Percentiles rank a stretch among this genome's conserved stretches.
These are phyloP conservation scores for Cyanocitta stelleri DNA, from an alignment of 2,113 vertebrate genomes.

Conservation along the genomic window DNA sequence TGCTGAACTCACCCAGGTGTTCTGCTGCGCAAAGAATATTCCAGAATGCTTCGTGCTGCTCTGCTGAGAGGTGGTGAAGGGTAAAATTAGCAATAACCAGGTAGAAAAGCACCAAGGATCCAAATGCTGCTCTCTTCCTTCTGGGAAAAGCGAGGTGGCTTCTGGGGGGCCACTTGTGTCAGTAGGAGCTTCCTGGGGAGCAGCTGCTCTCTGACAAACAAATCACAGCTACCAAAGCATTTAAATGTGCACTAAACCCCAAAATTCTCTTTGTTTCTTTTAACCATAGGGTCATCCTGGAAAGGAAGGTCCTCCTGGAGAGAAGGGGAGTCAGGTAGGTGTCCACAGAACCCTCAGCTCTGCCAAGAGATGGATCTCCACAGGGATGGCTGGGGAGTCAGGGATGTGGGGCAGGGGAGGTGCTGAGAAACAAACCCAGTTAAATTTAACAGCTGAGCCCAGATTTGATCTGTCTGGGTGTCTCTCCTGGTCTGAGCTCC, in stretches of 20 bases:
- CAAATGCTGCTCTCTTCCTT: background rate
- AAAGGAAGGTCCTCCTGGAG: conserved; percentile 92
- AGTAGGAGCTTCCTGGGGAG: background rate
- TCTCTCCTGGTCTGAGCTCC: background rate
- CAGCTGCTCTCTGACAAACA: background rate
- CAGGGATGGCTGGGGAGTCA: background rate
- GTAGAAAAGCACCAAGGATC: background rate
- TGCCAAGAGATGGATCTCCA: background rate
- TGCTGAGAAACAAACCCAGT: background rate
- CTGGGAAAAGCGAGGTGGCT: background rate
- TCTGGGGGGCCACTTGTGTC: background rate
- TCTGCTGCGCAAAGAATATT: background rate
- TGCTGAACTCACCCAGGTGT: background rate
- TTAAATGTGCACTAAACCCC: background rate
- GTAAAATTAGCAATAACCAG: background rate
- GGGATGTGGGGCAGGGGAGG: background rate
- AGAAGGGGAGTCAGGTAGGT: conserved; percentile 89
- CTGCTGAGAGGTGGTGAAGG: background rate
- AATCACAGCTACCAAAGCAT: background rate
- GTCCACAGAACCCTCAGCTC: background rate
- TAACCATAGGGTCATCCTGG: conserved; percentile 89
- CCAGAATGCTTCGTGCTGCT: background rate
- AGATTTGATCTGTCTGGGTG: background rate
- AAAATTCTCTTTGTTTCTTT: background rate
- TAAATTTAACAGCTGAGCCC: background rate